Conservation (phyloP, 2,888 invertebrate genomes). For the Galerucella pusilla region DNA sequence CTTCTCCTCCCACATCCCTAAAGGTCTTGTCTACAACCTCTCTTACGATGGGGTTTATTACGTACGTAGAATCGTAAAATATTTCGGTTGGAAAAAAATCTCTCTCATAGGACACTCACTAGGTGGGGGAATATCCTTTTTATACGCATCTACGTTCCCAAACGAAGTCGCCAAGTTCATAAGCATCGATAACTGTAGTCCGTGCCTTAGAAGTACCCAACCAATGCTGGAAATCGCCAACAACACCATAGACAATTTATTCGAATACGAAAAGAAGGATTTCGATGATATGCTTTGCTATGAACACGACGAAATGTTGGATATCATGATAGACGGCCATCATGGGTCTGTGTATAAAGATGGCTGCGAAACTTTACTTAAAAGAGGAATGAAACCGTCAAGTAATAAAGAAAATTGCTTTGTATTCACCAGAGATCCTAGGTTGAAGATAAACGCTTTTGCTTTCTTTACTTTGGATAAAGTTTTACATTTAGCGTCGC, state of each 20-base stretch:
- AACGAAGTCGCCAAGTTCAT: constrained; percentile 76
- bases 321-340: constrained; percentile 79
- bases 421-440: constrained; percentile 79
- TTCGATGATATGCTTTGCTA: constrained; percentile 77
- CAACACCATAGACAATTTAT: constrained; percentile 73
- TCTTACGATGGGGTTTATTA: constrained; percentile 83
- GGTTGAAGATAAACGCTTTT: constrained; percentile 77
- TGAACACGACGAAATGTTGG: constrained; percentile 79
- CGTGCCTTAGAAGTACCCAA: constrained; percentile 72
- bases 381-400: constrained; percentile 77
- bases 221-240: constrained; percentile 71
- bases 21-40: constrained; percentile 81
- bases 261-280: constrained; percentile 77
- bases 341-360: constrained; percentile 75
- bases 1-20: constrained; percentile 77
- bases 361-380: constrained; percentile 79
- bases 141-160: constrained; percentile 83
- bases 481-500: constrained; percentile 75
- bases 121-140: constrained; percentile 82
- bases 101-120: constrained; percentile 81
- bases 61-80: constrained; percentile 77
- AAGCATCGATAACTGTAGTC: constrained; percentile 84
- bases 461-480: constrained; percentile 78
- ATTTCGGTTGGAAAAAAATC: constrained; percentile 81
- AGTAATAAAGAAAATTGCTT: constrained; percentile 59